Evolutionary conservation across 2,797 vertebrate species (phyloP), one percentile per base, ranked within the genome.

Genomic region (Diplodus puntazzo): DNA sequence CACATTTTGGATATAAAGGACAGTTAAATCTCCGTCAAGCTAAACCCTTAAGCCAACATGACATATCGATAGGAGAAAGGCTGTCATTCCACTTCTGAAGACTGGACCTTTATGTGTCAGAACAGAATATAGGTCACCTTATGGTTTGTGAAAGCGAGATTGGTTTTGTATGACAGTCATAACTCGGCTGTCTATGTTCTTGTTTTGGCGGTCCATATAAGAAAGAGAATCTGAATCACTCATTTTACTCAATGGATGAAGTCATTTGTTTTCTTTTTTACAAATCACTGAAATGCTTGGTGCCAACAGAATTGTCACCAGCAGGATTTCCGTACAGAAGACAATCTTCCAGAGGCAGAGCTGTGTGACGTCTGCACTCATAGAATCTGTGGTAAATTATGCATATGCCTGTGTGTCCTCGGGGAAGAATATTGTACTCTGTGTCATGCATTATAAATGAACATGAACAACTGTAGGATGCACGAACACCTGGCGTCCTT

Each of bases 391-490:
- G 62, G 50, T 90, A 84, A 93, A 93, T 93, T 92, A 92, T 90
- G 85, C 73, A 90, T 87, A 82, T 80, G 79, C 76, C 81, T 85
- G 74, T 78, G 73, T 77, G 50, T 58, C 88, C 79, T 74, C 58
- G 4, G 87, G 89, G 84, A 83, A 62, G 65, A 78, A 61, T 82
- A 71, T 80, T 77, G 76, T 84, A 81, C 78, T 89, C 75, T 25
- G 45, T 78, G 82, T 80, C 79, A 76, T 91, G 62, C 75, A 92
- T 92, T 89, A 91, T 92, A 89, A 88, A 92, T 92, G 84, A 88
- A 79, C 83, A 60, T 54, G 79, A 82, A 80, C 76, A 84, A 85
- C 79, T 71, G 70, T 63, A 74, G 75, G 78, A 84, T 83, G 63
- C 61, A 61, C 0, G 6, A 83, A 85, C 88, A 85, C 77, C 82